Conservation (phyloP, 2,113 vertebrate genomes). For the Sus scrofa region T2T-Sscrofa CM000824.6:164215001-164215500, state of each 20-base stretch:
- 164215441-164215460: not conserved
- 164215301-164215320: not conserved
- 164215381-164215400: not conserved
- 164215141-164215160: no score
- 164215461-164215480: not conserved
- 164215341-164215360: not conserved
- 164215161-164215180: no score
- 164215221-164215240: not conserved
- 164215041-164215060: no score
- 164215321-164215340: no score
- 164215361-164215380: not conserved
- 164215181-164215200: slow-evolving; percentile 29
- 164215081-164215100: no score
- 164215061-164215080: no score
- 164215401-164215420: not conserved
- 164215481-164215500: not conserved
- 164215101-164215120: no score
- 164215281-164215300: not conserved
- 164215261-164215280: not conserved
- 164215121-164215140: no score
- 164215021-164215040: no score
- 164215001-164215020: no score
- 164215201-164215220: not conserved
- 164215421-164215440: not conserved
- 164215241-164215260: not conserved